phyloP scores from a whole-genome alignment of 1,140 invertebrate species.

The Drosophila setifemur region DNA sequence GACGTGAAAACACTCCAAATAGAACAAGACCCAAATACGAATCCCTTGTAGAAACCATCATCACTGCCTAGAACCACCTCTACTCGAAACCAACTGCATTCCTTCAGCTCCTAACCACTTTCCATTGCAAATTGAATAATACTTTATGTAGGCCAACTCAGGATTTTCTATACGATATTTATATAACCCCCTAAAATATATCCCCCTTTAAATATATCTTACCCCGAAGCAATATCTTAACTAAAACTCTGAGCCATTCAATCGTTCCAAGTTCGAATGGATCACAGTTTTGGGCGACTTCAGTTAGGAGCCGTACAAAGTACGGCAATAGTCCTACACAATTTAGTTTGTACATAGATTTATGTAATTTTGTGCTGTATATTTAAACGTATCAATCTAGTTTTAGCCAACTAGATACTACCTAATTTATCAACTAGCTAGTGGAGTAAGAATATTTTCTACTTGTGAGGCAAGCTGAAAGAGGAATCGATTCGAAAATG shows the following conservation, averaged over 20 bases:
- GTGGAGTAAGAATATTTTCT: conserved; percentile 48
- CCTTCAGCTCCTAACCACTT: not conserved
- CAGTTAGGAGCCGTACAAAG: conserved; percentile 66
- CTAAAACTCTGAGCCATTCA: conserved; percentile 42
- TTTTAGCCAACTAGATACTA: conserved; percentile 40
- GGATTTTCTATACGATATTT: conserved; percentile 49
- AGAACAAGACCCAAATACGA: conserved; percentile 25
- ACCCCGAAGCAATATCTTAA: conserved; percentile 53
- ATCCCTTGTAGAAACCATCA: not conserved
- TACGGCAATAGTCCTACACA: conserved; percentile 49
- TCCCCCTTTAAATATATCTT: conserved; percentile 6
- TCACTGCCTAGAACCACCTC: conserved; percentile 25
- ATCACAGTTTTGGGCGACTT: conserved; percentile 50
- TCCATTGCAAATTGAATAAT: not conserved
- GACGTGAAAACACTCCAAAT: not conserved
- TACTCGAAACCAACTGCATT: not conserved
- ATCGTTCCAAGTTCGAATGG: conserved; percentile 1
- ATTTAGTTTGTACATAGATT: conserved; percentile 41
- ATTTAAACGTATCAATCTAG: conserved; percentile 58
- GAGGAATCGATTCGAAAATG: conserved; percentile 31
- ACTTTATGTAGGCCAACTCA: conserved; percentile 54
- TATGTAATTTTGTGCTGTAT: conserved; percentile 52
- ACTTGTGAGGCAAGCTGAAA: conserved; percentile 40
- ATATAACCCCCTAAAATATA: not conserved
- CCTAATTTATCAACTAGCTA: conserved; percentile 40